Conservation (phyloP, 2,888 invertebrate species). For the Eristalis tenax region DNA sequence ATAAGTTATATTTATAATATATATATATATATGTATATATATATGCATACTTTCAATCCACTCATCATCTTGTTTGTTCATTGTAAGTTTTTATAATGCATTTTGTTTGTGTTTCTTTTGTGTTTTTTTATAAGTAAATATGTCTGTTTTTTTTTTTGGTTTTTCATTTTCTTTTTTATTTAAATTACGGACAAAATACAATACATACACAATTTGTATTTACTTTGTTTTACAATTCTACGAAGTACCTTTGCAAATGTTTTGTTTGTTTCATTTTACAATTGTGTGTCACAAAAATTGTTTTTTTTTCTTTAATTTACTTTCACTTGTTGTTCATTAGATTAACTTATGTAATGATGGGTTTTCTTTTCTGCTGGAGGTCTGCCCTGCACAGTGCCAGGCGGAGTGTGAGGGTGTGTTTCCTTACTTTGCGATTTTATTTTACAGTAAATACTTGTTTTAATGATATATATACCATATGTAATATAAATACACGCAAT, state of each 20-base stretch:
- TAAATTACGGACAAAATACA: slow-evolving; percentile 80
- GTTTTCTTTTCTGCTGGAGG: not conserved
- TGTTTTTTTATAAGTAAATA: slow-evolving; percentile 60
- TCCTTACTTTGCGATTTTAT: slow-evolving; percentile 70
- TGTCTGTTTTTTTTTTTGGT: slow-evolving; percentile 72
- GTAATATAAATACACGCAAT: slow-evolving; percentile 72
- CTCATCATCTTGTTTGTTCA: slow-evolving; percentile 72
- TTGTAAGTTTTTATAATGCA: slow-evolving; percentile 47
- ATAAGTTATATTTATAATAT: slow-evolving; percentile 53
- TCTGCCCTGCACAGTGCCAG: slow-evolving; percentile 30
- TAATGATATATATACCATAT: slow-evolving; percentile 64
- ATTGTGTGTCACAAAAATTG: slow-evolving; percentile 54
- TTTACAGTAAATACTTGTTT: slow-evolving; percentile 77
- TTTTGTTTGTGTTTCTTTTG: slow-evolving; percentile 35
- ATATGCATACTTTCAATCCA: slow-evolving; percentile 63
- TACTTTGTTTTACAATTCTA: slow-evolving; percentile 30
- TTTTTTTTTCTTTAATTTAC: slow-evolving; percentile 49
- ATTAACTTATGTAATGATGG: slow-evolving; percentile 57
- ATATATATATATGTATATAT: slow-evolving; percentile 68
- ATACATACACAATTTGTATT: slow-evolving; percentile 74
- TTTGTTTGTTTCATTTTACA: slow-evolving; percentile 71
- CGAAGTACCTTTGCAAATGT: slow-evolving; percentile 37
- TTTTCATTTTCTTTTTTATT: too few relatives aligned
- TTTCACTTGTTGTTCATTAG: slow-evolving; percentile 43
- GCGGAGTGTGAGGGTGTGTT: slow-evolving; percentile 42